Percentiles rank a stretch among this genome's conserved stretches.
Evolutionary conservation across 2,888 invertebrate genomes (phyloP).

Genomic region (Diarsia rubi): DNA sequence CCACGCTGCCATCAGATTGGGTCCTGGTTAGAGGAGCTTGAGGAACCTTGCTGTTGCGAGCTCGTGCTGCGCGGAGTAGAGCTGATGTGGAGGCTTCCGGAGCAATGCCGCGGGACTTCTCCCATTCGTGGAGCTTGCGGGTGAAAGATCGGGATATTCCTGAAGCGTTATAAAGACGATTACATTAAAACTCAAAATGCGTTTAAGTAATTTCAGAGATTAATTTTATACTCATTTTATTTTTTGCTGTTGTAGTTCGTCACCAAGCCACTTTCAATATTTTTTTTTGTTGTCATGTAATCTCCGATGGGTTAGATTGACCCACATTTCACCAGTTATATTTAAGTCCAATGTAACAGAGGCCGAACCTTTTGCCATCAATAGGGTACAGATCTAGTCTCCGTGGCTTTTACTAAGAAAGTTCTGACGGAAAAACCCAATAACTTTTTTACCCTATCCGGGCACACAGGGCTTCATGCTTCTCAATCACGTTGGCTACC

Average conservation of each 20-base stretch:
- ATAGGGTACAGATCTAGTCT: too few species aligned
- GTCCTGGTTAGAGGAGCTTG: constrained; percentile 92
- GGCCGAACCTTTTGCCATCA: too few species aligned
- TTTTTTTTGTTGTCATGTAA: neutral
- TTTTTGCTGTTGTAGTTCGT: neutral
- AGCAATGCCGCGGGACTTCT: constrained; percentile 96
- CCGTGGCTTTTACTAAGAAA: too few species aligned
- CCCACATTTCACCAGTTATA: too few species aligned
- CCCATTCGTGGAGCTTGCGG: constrained; percentile 97
- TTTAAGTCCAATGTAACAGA: too few species aligned
- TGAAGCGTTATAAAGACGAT: constrained; percentile 62
- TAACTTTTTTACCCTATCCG: too few species aligned
- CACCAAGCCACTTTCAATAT: neutral
- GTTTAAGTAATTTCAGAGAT: neutral
- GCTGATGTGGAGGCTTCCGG: constrained; percentile 97
- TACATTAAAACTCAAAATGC: neutral
- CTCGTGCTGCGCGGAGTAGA: constrained; percentile 90
- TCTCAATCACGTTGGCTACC: too few species aligned
- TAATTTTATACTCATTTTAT: neutral
- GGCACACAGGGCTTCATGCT: too few species aligned
- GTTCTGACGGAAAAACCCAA: too few species aligned
- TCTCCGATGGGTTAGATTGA: too few species aligned
- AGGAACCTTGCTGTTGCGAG: constrained; percentile 74
- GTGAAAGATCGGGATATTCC: constrained; percentile 97
- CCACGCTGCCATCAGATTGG: constrained; percentile 94